Conservation (phyloP, 2,113 vertebrate genomes). For the Otocyon megalotis region DNA sequence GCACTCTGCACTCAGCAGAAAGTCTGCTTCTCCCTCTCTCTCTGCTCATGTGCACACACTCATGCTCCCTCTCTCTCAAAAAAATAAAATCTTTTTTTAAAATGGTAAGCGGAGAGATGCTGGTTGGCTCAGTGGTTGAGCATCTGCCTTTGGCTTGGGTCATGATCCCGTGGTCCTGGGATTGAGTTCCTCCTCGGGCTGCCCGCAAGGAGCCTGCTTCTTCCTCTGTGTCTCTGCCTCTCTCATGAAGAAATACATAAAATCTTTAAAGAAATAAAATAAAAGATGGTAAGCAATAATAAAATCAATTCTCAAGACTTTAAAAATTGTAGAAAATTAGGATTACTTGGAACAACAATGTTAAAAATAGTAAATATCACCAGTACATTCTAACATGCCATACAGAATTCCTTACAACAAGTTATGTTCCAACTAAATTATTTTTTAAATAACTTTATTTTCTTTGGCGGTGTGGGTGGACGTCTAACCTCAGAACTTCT, state of each 20-base stretch:
- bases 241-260: too few relatives aligned
- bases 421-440: background rate
- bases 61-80: background rate
- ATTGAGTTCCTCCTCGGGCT: too few relatives aligned
- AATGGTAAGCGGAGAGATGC: background rate
- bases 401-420: background rate
- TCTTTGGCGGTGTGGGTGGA: background rate
- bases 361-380: background rate
- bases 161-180: too few relatives aligned
- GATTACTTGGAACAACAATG: background rate
- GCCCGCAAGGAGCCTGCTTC: too few relatives aligned
- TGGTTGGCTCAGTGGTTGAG: too few relatives aligned
- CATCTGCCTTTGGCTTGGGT: too few relatives aligned
- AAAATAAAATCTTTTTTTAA: background rate
- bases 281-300: background rate
- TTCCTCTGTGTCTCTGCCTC: too few relatives aligned
- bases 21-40: background rate
- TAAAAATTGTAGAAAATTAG: constrained; percentile 12
- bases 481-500: background rate
- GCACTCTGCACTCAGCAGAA: background rate
- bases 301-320: background rate
- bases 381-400: background rate
- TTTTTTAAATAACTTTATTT: background rate
- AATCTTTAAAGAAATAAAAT: too few relatives aligned
- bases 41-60: background rate